Base-by-base conservation (phyloP, 2,888 invertebrate species). In the Andrena praecox region DNA sequence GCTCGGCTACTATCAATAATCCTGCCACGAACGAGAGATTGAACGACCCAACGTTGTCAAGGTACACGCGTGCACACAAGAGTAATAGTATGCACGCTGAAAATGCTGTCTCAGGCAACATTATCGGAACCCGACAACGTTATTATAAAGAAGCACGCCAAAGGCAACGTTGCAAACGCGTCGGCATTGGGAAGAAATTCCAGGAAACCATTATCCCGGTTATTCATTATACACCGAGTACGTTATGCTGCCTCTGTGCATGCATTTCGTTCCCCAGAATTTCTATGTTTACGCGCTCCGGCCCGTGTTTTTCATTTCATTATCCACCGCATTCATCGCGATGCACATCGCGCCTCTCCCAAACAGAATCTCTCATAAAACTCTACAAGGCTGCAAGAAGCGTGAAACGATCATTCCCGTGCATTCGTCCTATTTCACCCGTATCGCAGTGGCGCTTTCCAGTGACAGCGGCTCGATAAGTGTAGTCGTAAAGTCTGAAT, bases 1-100 rank as follows among this genome's bases (percentile, higher is more conserved):
- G 52, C 62, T 8, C 64, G 7, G 56, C 50, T 73, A 68, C 82
- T 69, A 84, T 84, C 76, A 73, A 82, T 84, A 82, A 82, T 72
- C 59, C 67, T 54, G 72, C 48, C 67, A 59, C 31, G 24, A 35
- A 20, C 64, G 56, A 10, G 48, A 35, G 62, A 75, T 75, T 50
- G 62, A 62, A 33, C 48, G 16, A 27, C 48, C 48, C 52, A 60
- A 52, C 67, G 52, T 27, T 75, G 67, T 60, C 68, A 56, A 33
- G 59, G 12, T 27, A 24, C 69, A 42, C 27, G 62, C 31, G 16
- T 3, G 20, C n/a, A 29, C 2, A 33, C 50, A 12, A 48, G 20
- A 60, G 7, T 33, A 42, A 69, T 27, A 56, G 24, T 50, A 29
- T n/a, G 66, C 8, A 27, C 29, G 29, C 8, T 52, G 20, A 24